Evolutionary conservation across 2,797 vertebrate genomes (phyloP).

Genomic region (Pelobates cultripes): DNA sequence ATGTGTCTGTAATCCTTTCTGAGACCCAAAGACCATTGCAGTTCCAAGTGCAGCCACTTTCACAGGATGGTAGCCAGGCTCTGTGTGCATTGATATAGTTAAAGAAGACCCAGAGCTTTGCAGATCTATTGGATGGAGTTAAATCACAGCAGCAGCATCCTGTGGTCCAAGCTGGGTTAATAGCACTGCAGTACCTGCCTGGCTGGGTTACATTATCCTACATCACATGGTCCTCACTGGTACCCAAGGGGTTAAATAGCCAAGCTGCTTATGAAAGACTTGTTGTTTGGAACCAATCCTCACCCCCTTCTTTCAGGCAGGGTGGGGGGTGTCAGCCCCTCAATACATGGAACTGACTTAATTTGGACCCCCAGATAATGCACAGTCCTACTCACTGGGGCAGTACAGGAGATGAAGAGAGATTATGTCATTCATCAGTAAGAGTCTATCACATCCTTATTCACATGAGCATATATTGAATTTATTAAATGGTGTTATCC

Average conservation of each 20-base stretch:
- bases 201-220: not conserved
- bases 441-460: not conserved
- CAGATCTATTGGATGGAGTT: not conserved
- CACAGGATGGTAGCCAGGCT: not conserved
- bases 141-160: not conserved
- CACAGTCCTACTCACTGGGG: not conserved
- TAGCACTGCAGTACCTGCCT: constrained; percentile 4
- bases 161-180: not conserved
- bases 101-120: not conserved
- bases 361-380: not conserved
- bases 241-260: not conserved
- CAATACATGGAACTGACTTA: not conserved
- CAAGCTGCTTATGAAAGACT: constrained; percentile 21
- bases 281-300: constrained; percentile 6
- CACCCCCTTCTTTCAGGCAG: not conserved
- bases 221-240: not conserved
- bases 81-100: too few species aligned
- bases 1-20: not conserved
- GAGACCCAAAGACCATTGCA: constrained; percentile 1
- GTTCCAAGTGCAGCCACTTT: not conserved
- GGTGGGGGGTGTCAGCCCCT: not conserved
- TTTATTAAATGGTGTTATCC: not conserved
- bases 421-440: not conserved
- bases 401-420: not conserved
- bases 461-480: not conserved